These are phyloP conservation scores for Trachops cirrhosus DNA, from an alignment of 2,797 vertebrate genomes.

Conservation along the genomic window DNA sequence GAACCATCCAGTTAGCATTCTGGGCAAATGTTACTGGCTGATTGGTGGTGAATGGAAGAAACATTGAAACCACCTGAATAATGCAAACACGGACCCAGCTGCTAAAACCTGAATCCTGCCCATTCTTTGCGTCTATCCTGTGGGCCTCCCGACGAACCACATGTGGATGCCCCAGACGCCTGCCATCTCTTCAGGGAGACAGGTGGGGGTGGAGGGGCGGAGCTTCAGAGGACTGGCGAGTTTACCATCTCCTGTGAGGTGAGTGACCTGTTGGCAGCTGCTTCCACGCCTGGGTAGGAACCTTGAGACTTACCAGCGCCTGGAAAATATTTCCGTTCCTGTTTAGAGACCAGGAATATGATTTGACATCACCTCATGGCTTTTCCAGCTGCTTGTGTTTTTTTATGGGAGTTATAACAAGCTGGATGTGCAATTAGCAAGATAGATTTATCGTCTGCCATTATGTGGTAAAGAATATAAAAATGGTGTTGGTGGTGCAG, in stretches of 20 bases:
- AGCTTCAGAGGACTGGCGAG: not conserved
- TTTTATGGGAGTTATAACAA: conserved; percentile 77
- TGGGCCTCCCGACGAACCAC: not conserved
- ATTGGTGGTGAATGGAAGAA: not conserved
- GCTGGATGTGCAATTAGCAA: conserved; percentile 82
- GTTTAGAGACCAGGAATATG: conserved; percentile 80
- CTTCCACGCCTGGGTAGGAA: conserved; percentile 72
- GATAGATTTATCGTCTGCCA: conserved; percentile 84
- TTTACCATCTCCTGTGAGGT: conserved; percentile 69
- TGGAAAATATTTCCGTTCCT: conserved; percentile 81
- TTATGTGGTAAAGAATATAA: conserved; percentile 79
- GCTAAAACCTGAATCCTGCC: not conserved
- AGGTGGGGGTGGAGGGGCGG: conserved; percentile 30
- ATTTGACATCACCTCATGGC: conserved; percentile 84
- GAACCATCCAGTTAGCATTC: not conserved
- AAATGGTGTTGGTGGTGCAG: conserved; percentile 82
- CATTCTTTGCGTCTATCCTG: not conserved
- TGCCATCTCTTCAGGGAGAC: not conserved
- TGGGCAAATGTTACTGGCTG: not conserved
- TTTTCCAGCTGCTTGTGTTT: conserved; percentile 84
- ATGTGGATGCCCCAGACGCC: not conserved
- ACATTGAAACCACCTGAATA: not conserved
- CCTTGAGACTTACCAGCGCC: conserved; percentile 67
- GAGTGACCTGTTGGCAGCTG: conserved; percentile 74
- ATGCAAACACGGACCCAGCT: not conserved